Evolutionary conservation across 2,113 vertebrate species (phyloP).

Genomic region (Epinephelus cyanopodus): DNA sequence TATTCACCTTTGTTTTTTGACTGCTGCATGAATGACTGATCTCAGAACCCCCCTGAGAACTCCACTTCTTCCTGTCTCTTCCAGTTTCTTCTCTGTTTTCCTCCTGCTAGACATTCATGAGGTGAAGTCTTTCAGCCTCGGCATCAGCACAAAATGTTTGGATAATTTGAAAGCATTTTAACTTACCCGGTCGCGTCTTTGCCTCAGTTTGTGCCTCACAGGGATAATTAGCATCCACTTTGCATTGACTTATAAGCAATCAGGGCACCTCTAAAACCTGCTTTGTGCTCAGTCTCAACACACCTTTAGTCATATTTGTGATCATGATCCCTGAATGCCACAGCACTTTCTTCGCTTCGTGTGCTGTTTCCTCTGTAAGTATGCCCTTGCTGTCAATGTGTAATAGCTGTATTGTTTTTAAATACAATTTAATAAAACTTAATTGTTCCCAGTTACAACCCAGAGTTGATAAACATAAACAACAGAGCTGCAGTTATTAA

Average conservation of each 20-base stretch:
- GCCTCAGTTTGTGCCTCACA: neutral
- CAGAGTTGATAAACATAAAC: neutral
- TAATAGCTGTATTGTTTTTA: neutral
- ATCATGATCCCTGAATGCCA: neutral
- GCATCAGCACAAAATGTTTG: neutral
- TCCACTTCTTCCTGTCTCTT: neutral
- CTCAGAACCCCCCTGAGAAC: neutral
- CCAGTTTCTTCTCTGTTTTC: neutral
- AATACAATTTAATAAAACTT: neutral
- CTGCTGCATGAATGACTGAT: neutral
- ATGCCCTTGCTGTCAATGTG: neutral
- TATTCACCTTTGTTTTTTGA: slow-evolving; percentile 5
- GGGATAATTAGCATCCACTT: slow-evolving; percentile 32
- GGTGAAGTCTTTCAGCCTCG: neutral
- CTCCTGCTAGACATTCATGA: neutral
- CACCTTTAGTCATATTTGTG: neutral
- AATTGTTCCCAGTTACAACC: neutral
- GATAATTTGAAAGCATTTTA: slow-evolving; percentile 9
- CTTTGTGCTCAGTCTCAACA: neutral
- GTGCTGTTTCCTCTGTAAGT: neutral
- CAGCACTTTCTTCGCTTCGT: too few relatives aligned
- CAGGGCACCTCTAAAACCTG: neutral
- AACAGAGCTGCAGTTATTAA: neutral
- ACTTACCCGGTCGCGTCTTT: neutral
- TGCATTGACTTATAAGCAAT: neutral